These are phyloP conservation scores for Epinotia ramella DNA, from an alignment of 2,888 invertebrate species.

Conservation along the genomic window DNA sequence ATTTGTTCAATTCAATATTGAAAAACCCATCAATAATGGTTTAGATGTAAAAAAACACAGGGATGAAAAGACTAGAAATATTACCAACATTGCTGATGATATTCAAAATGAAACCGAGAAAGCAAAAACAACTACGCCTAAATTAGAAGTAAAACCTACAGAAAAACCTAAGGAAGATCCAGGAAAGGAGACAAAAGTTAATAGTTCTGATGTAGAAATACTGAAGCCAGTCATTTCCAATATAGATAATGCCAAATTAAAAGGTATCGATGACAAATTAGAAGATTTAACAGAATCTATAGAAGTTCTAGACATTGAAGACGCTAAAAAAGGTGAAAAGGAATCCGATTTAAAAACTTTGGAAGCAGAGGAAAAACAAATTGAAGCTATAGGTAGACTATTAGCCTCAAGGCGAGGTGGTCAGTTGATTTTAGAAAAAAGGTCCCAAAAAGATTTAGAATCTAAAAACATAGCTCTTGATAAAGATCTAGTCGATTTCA, in stretches of 20 bases:
- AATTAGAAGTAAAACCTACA: conserved; percentile 49
- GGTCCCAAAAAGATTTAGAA: conserved; percentile 76
- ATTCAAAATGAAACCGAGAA: conserved; percentile 54
- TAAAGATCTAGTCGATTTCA: conserved; percentile 69
- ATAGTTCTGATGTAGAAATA: conserved; percentile 60
- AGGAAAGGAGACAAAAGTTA: conserved; percentile 51
- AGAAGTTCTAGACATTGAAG: conserved; percentile 79
- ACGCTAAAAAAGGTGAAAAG: conserved; percentile 69
- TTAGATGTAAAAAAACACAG: conserved; percentile 59
- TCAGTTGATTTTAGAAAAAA: conserved; percentile 73
- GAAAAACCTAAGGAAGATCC: conserved; percentile 49
- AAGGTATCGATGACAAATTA: conserved; percentile 78
- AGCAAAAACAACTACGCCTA: conserved; percentile 50
- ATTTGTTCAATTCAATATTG: conserved; percentile 40
- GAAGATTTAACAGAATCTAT: conserved; percentile 75
- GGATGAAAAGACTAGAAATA: conserved; percentile 69
- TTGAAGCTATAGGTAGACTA: conserved; percentile 79
- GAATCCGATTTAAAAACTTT: conserved; percentile 71
- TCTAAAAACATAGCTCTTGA: conserved; percentile 72
- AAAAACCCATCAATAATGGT: conserved; percentile 50
- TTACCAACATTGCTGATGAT: conserved; percentile 59
- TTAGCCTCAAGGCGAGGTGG: conserved; percentile 73
- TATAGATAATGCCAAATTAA: conserved; percentile 61
- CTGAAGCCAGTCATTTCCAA: conserved; percentile 56
- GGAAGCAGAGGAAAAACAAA: conserved; percentile 80